These are phyloP conservation scores for Macrosiphum euphorbiae DNA, from an alignment of 2,888 invertebrate species.

Conservation along the genomic window DNA sequence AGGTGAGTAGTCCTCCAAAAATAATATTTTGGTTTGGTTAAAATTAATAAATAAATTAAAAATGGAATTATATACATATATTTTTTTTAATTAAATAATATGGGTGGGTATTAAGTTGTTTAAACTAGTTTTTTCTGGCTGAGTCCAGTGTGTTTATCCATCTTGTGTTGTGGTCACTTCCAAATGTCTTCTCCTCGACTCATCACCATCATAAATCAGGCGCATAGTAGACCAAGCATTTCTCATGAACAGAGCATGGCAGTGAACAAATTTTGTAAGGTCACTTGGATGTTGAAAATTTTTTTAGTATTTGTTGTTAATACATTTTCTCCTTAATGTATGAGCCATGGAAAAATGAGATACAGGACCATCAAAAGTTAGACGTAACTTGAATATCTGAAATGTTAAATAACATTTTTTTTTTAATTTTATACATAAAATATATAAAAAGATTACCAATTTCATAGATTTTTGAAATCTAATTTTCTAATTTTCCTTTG, in stretches of 20 bases:
- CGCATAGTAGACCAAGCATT: not conserved
- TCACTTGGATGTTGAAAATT: not conserved
- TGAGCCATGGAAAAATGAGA: not conserved
- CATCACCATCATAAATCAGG: not conserved
- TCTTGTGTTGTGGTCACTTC: not conserved
- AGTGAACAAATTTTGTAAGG: not conserved
- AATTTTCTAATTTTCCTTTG: not conserved
- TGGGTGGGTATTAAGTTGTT: no score
- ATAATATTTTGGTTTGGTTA: no score
- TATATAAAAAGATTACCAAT: not conserved
- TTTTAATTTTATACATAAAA: not conserved
- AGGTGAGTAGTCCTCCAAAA: no score
- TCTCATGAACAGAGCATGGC: not conserved
- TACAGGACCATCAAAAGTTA: constrained; percentile 4
- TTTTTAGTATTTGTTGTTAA: not conserved
- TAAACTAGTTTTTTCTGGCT: no score
- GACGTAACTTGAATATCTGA: not conserved
- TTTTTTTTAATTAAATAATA: no score
- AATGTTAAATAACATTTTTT: not conserved
- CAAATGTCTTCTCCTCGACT: not conserved
- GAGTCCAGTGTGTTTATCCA: no score
- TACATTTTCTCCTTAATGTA: not conserved
- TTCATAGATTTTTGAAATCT: not conserved
- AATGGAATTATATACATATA: no score
- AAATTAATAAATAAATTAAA: no score